Conservation (phyloP, 1,140 invertebrate genomes). For the Bombus affinis region DNA sequence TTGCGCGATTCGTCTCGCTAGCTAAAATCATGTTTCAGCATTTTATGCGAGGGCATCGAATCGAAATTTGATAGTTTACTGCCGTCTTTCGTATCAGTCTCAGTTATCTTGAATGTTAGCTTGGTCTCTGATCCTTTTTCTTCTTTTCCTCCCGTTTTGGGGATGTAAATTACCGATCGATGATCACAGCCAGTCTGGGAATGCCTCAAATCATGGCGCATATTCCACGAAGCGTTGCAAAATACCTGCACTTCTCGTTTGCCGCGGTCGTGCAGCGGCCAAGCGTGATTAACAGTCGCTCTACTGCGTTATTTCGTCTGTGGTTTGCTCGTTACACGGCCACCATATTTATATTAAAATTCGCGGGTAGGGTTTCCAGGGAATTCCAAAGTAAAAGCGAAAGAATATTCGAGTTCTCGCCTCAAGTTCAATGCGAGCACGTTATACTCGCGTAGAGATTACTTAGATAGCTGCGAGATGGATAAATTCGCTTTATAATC, state of each 20-base stretch:
- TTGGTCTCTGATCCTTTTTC: too few species aligned
- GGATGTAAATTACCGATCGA: constrained; percentile 22
- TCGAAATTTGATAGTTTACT: constrained; percentile 1
- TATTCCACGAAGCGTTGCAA: constrained; percentile 31
- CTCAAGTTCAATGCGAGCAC: background rate
- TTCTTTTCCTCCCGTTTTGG: too few species aligned
- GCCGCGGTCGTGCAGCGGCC: constrained; percentile 45
- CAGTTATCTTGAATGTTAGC: background rate
- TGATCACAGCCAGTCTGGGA: background rate
- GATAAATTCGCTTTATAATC: background rate
- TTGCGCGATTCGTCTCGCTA: too few species aligned
- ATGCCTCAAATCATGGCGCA: constrained; percentile 8
- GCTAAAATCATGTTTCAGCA: too few species aligned
- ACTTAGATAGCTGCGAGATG: background rate
- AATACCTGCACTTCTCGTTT: constrained; percentile 56
- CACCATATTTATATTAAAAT: constrained; percentile 63
- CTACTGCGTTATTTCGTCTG: constrained; percentile 53
- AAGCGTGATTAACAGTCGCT: constrained; percentile 65
- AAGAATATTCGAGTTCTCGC: background rate
- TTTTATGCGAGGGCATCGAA: too few species aligned
- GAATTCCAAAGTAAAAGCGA: background rate
- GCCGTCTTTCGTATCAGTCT: background rate
- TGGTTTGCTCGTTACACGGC: constrained; percentile 54
- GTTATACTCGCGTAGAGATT: background rate
- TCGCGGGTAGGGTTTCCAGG: constrained; percentile 3